phyloP scores from a whole-genome alignment of 2,888 invertebrate species.

The Polia nebulosa region DNA sequence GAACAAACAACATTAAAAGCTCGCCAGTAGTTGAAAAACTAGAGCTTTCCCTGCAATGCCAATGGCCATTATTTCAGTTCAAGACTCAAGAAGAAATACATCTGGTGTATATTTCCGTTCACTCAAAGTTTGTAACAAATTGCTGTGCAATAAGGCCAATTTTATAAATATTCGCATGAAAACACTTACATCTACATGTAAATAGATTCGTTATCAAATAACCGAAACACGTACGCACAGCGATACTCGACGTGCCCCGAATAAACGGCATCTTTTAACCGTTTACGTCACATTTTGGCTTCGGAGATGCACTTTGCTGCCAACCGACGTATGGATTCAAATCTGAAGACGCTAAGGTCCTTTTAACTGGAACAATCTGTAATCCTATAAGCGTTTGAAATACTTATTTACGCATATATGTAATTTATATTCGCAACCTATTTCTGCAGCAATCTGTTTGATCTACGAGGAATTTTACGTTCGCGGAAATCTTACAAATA shows the following conservation, averaged over 20 bases:
- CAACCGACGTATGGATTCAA: constrained; percentile 73
- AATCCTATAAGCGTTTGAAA: constrained; percentile 41
- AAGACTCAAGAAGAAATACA: not conserved
- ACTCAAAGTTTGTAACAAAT: constrained; percentile 17
- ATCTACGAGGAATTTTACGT: constrained; percentile 49
- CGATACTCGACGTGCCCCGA: constrained; percentile 78
- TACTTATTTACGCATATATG: constrained; percentile 25
- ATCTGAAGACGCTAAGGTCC: constrained; percentile 68
- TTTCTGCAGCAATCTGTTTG: constrained; percentile 51
- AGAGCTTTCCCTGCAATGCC: not conserved
- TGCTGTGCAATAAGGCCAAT: constrained; percentile 20
- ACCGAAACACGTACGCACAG: constrained; percentile 71
- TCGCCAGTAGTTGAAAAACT: not conserved
- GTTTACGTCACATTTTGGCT: constrained; percentile 84
- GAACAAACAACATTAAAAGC: constrained; percentile 17
- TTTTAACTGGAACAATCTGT: constrained; percentile 70
- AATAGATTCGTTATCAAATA: constrained; percentile 69
- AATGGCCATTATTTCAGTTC: not conserved
- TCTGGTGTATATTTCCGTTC: not conserved
- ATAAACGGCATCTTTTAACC: constrained; percentile 75
- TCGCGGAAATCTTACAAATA: constrained; percentile 43
- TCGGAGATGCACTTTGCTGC: constrained; percentile 78
- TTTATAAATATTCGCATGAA: constrained; percentile 47
- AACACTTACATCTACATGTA: constrained; percentile 63
- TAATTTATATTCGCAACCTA: constrained; percentile 48